A percentile compares a stretch with the other conserved stretches of the same genome.
These are phyloP conservation scores for Oreotrochilus melanogaster DNA, from an alignment of 2,113 vertebrate species.

Conservation along the genomic window DNA sequence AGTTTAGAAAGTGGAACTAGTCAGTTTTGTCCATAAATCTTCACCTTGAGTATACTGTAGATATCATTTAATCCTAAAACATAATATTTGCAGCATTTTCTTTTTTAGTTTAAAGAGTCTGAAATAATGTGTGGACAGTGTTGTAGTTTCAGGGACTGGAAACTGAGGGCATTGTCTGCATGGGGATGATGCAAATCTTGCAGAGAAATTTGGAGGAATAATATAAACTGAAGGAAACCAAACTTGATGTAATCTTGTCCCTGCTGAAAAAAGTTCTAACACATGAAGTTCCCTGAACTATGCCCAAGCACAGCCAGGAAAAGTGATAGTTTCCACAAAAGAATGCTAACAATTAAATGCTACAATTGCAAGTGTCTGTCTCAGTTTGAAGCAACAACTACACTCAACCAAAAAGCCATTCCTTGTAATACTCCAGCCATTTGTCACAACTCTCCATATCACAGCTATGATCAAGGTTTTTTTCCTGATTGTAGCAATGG, in stretches of 20 bases:
- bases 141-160: not conserved
- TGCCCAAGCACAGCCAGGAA: not conserved
- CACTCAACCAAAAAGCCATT: not conserved
- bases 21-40: not conserved
- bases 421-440: not conserved
- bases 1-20: not conserved
- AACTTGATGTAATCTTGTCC: not conserved
- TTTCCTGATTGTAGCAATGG: not conserved
- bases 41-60: not conserved
- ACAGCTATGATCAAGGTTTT: fast-evolving
- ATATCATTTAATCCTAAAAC: not conserved
- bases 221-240: not conserved
- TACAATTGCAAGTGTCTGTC: not conserved
- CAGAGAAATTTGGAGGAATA: not conserved
- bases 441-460: not conserved
- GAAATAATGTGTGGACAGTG: not conserved
- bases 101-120: not conserved
- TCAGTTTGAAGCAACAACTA: not conserved
- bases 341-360: not conserved
- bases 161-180: not conserved
- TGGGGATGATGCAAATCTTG: not conserved
- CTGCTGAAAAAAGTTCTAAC: not conserved
- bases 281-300: not conserved
- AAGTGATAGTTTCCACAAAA: not conserved
- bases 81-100: not conserved